Evolutionary conservation across 2,888 invertebrate species (phyloP), one percentile per base, ranked within the genome.

Genomic region (Agrochola litura): DNA sequence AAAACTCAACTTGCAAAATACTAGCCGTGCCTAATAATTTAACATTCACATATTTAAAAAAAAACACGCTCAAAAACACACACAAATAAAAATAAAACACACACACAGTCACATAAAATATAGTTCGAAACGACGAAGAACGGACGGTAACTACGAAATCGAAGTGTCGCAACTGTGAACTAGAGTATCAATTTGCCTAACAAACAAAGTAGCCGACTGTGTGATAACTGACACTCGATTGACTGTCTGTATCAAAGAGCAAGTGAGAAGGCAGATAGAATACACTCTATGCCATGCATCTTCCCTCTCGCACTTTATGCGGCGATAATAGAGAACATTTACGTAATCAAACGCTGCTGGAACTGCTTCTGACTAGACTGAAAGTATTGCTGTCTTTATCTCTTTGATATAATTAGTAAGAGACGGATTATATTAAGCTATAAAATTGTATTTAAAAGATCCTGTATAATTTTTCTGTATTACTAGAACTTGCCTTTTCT

Each of bases 141-240:
- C 41, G 19, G 54, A 43, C 58, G 10, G 54, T 25, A 67, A 72
- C 73, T 61, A 63, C 56, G 2, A 81, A 79, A 83, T 83, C 37
- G 71, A 77, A 73, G 30, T 84, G 81, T 83, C 77, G 61, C 63
- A 41, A 25, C 43, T 65, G 43, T 25, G 46, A 73, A 56, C 63
- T 54, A 22, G 76, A 30, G 77, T 81, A 81, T 83, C 77, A 81
- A 83, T 81, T 83, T 84, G 73, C 77, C 68, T 80, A 73, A n/a
- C 84, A 77, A 83, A 84, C 77, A 74, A 77, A 81, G 68, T 81
- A 84, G 66, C 65, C 56, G 30, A 58, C 46, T 58, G 60, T 56
- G 14, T 49, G 79, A 72, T 72, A 79, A 79, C 76, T 84, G 81
- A 56, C 76, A 73, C 64, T 58, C 70, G 69, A 81, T 80, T 76